Evolutionary conservation across 2,797 vertebrate genomes (phyloP), one percentile per base, ranked within the genome.

Genomic region (Huso huso): DNA sequence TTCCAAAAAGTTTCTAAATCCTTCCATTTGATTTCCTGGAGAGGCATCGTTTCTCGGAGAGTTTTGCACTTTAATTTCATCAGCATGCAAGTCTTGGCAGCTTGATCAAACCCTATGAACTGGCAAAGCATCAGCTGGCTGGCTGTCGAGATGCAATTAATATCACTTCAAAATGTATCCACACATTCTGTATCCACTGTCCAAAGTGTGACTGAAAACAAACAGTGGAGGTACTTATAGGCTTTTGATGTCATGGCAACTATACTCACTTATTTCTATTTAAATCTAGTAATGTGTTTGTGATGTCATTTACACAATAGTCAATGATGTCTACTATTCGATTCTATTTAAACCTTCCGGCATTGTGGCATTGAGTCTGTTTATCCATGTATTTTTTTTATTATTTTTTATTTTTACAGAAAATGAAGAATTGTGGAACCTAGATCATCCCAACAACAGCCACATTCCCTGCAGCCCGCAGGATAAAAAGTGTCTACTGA

Each of bases 401-500:
- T 18, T 18, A 18, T 18, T n/a, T 55, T 55, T 55, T 10, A 6
- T 55, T 49, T 6, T 37, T 6, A 68, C 89, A 87, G 84, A 93
- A 75, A 73, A 79, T 58, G 82, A 84, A 72, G 87, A 88, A 8
- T 85, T 87, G 76, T 79, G 86, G 70, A 91, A 92, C 75, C 86
- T 87, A 0, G 94, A 96, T 6, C 89, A 93, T 69, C 92, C 92
- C 5, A 94, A 93, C 84, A 93, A 91, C 88, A 94, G 89, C 84
- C 93, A 94, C 79, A 93, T 84, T 81, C 93, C 93, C 10, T 97
- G 94, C 81, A 91, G 90, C 62, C 85, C 87, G 65, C 92, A 93
- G 0, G 94, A 97, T 84, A 93, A 91, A 71, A 91, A 89, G 70
- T 97, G 94, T 80, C 84, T 94, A 71, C 93, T 93, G 87, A 95